Percentiles rank a stretch among this genome's conserved stretches.
Conservation (phyloP, 2,113 vertebrate genomes). For the Hassar affinis region DNA sequence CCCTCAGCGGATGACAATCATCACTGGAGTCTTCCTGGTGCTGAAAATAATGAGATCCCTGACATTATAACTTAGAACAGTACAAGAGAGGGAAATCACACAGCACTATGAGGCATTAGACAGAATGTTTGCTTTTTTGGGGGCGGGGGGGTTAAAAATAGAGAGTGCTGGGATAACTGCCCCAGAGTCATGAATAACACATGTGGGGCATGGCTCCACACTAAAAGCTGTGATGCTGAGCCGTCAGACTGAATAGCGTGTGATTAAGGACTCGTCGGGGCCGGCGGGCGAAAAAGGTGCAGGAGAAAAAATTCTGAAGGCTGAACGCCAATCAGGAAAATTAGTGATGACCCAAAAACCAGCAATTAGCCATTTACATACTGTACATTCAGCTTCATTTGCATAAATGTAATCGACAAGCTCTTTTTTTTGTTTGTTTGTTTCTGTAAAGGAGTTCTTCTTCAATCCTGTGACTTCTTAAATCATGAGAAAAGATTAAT, state of each 20-base stretch:
- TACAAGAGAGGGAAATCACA: constrained; percentile 25
- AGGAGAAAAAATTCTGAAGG: constrained; percentile 29
- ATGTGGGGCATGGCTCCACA: constrained; percentile 53
- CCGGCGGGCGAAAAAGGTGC: constrained; percentile 51
- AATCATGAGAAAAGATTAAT: background rate
- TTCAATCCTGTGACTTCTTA: background rate
- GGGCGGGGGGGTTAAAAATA: background rate
- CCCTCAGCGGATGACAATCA: background rate
- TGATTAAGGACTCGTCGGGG: constrained; percentile 60
- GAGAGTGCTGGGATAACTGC: constrained; percentile 57
- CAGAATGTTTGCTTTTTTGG: background rate
- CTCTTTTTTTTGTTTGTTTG: background rate
- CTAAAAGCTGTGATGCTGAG: constrained; percentile 50
- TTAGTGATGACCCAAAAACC: background rate
- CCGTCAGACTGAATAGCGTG: constrained; percentile 59
- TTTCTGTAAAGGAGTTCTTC: background rate
- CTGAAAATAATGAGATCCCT: constrained; percentile 37
- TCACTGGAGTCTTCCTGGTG: background rate
- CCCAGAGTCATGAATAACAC: constrained; percentile 66
- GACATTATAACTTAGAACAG: constrained; percentile 42
- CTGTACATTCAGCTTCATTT: constrained; percentile 2
- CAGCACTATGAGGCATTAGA: background rate
- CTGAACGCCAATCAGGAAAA: background rate
- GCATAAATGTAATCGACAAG: background rate
- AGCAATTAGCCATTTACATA: background rate